Conservation (phyloP, 1,140 invertebrate genomes). For the Drosophila kurseongensis region DNA sequence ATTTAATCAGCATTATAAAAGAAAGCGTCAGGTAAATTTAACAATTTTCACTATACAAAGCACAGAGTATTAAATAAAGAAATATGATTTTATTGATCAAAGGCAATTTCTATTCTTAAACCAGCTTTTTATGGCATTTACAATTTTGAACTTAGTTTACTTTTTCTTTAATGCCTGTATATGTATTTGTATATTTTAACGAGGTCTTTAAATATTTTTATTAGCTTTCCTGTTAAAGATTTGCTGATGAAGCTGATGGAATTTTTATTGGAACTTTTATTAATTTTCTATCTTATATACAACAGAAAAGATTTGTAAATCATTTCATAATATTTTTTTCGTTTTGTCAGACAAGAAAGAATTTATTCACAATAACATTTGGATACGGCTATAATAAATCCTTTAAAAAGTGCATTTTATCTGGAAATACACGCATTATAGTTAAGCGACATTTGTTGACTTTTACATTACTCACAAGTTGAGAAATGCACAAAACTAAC, state of each 20-base stretch:
- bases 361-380: too few relatives aligned
- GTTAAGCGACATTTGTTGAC: background rate
- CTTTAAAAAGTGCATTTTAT: too few relatives aligned
- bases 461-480: conserved; percentile 1
- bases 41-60: too few relatives aligned
- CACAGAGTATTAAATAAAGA: too few relatives aligned
- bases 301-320: background rate
- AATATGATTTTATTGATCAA: too few relatives aligned
- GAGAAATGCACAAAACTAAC: background rate
- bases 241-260: background rate
- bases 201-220: conserved; percentile 11
- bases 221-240: background rate
- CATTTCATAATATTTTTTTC: background rate
- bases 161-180: background rate
- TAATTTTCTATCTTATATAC: background rate
- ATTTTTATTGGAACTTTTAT: background rate
- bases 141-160: background rate
- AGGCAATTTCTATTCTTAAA: too few relatives aligned
- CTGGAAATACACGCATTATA: too few relatives aligned
- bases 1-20: too few relatives aligned
- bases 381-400: too few relatives aligned
- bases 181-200: conserved; percentile 1
- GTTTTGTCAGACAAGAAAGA: too few relatives aligned
- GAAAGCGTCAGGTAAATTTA: too few relatives aligned
- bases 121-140: background rate